These are phyloP conservation scores for Sialis fuliginosa DNA, from an alignment of 2,888 invertebrate species.

Conservation along the genomic window DNA sequence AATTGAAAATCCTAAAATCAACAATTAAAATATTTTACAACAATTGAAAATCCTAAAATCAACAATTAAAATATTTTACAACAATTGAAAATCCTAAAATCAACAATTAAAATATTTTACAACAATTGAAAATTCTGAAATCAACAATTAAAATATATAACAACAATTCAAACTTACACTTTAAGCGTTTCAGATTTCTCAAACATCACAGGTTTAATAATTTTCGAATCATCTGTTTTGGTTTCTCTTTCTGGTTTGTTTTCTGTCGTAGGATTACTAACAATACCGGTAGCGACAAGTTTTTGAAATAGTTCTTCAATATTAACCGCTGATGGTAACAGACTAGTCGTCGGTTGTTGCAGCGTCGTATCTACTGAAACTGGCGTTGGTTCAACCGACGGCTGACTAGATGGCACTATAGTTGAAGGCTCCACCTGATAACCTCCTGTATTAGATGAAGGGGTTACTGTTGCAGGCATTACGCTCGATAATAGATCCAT, in stretches of 20 bases:
- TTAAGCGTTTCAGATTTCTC: slow-evolving; percentile 54
- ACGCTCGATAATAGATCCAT: slow-evolving; percentile 48
- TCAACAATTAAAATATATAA: slow-evolving; percentile 4
- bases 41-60: too few relatives aligned
- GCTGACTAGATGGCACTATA: not conserved
- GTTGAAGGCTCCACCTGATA: slow-evolving; percentile 26
- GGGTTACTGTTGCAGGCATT: slow-evolving; percentile 40
- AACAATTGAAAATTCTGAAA: too few relatives aligned
- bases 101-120: too few relatives aligned
- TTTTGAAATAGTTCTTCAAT: slow-evolving; percentile 73
- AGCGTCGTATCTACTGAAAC: slow-evolving; percentile 12
- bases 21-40: not conserved
- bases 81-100: too few relatives aligned
- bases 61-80: too few relatives aligned
- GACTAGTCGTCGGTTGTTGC: slow-evolving; percentile 19
- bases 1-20: too few relatives aligned
- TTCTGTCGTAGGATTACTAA: slow-evolving; percentile 23
- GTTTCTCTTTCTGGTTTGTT: slow-evolving; percentile 19
- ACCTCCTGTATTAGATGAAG: slow-evolving; percentile 29
- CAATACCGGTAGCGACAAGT: slow-evolving; percentile 69
- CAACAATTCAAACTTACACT: slow-evolving; percentile 31
- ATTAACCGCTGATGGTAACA: slow-evolving; percentile 32
- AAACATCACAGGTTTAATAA: slow-evolving; percentile 45
- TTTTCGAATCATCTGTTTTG: not conserved
- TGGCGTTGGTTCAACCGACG: not conserved